Conservation (phyloP, 92 coral and sea anemone species). For the Galaxea fascicularis region DNA sequence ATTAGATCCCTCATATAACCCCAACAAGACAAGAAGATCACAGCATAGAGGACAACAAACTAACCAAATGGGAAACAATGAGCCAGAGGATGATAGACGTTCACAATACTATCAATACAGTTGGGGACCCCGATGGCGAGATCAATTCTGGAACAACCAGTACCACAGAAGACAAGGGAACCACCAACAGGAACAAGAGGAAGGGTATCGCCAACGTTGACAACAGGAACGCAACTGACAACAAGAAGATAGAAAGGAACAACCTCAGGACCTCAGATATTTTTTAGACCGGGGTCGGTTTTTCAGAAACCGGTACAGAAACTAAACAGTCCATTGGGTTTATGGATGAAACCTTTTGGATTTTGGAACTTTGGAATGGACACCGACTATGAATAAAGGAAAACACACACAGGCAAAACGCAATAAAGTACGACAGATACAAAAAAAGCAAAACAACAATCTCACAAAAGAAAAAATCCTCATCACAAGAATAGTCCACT, state of each 20-base stretch:
- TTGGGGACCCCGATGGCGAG: not conserved
- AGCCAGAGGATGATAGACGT: conserved; percentile 3
- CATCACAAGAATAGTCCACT: not conserved
- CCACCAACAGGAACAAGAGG: too few species aligned
- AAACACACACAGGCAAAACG: too few species aligned
- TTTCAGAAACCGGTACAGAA: not conserved
- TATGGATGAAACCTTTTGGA: too few species aligned
- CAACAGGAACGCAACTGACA: too few species aligned
- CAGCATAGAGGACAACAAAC: conserved; percentile 20
- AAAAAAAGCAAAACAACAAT: too few species aligned
- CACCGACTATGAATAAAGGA: too few species aligned
- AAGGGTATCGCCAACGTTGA: not conserved
- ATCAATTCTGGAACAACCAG: too few species aligned
- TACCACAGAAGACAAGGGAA: too few species aligned
- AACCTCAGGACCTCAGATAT: not conserved
- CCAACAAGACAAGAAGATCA: conserved; percentile 20
- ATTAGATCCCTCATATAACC: conserved; percentile 9
- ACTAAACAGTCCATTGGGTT: not conserved
- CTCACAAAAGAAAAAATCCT: not conserved
- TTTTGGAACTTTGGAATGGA: too few species aligned
- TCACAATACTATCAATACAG: not conserved
- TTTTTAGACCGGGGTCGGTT: not conserved
- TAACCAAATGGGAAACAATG: conserved; percentile 18
- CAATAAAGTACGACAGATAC: too few species aligned
- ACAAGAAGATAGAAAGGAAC: not conserved